Evolutionary conservation across 2,888 invertebrate species (phyloP).

Genomic region (Xestia xanthographa): DNA sequence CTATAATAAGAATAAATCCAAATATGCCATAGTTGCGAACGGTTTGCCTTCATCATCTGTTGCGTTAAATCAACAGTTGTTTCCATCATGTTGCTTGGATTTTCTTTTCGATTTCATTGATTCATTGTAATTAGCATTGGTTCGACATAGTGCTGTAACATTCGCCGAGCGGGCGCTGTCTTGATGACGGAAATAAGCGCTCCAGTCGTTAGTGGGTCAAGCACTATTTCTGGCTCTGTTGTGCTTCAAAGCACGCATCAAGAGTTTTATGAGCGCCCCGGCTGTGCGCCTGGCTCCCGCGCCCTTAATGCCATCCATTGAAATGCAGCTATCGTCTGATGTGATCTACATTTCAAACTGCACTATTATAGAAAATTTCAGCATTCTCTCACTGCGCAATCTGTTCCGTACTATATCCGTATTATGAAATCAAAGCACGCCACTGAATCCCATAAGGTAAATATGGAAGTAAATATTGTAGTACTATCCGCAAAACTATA

Average conservation of each 20-base stretch:
- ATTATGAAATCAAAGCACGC: conserved; percentile 8
- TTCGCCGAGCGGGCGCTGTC: conserved; percentile 76
- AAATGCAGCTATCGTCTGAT: conserved; percentile 69
- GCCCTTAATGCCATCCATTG: conserved; percentile 76
- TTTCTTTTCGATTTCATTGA: conserved; percentile 69
- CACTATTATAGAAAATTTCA: conserved; percentile 26
- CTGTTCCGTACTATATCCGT: background rate
- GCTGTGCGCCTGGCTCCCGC: conserved; percentile 71
- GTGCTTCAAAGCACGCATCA: conserved; percentile 84
- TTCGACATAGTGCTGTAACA: conserved; percentile 71
- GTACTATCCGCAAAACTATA: conserved; percentile 39
- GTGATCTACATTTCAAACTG: conserved; percentile 35
- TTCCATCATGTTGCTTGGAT: conserved; percentile 23
- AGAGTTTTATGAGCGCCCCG: conserved; percentile 81
- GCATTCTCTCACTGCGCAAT: conserved; percentile 9
- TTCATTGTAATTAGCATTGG: conserved; percentile 77
- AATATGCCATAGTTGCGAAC: conserved; percentile 40
- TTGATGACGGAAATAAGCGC: conserved; percentile 90
- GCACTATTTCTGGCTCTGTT: conserved; percentile 88
- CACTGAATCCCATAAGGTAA: conserved; percentile 14
- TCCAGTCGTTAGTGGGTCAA: conserved; percentile 90
- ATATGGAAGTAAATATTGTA: conserved; percentile 51
- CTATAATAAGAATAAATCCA: conserved; percentile 64
- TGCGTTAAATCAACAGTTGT: conserved; percentile 31
- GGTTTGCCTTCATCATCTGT: conserved; percentile 42